phyloP scores from a whole-genome alignment of 2,888 invertebrate genomes.

The Gisinianus flammeolus region DNA sequence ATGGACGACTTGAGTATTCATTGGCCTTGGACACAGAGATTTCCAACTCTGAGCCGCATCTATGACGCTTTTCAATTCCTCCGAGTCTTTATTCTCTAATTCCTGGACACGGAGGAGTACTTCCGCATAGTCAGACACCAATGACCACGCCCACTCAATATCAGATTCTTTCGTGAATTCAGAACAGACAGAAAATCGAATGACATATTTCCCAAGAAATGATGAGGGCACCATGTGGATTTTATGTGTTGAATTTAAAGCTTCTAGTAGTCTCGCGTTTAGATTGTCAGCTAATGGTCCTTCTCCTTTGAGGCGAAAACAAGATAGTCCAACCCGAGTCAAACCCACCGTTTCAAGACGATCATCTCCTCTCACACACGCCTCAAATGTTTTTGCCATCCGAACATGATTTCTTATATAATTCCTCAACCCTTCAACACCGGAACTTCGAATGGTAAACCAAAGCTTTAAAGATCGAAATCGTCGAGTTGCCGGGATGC shows the following conservation, averaged over 20 bases:
- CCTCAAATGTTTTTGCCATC: conserved; percentile 15
- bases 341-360: conserved; percentile 15
- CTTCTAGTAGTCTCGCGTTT: conserved; percentile 14
- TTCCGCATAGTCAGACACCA: conserved; percentile 6
- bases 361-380: neutral
- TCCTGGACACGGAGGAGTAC: neutral
- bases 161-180: neutral
- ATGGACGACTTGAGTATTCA: neutral
- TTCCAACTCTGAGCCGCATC: neutral
- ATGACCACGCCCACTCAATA: neutral
- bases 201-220: conserved; percentile 14
- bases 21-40: neutral
- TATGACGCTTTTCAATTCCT: neutral
- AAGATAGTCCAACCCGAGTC: conserved; percentile 70
- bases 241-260: conserved; percentile 14
- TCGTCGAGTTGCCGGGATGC: conserved; percentile 12
- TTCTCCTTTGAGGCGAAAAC: conserved; percentile 73
- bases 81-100: neutral
- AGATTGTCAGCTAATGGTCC: neutral
- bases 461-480: conserved; percentile 28
- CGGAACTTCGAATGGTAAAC: conserved; percentile 12
- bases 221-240: conserved; percentile 24
- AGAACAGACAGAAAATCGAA: conserved; percentile 22
- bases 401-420: conserved; percentile 11
- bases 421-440: neutral